Base-by-base conservation (phyloP, 2,797 vertebrate species). In the Lutjanus campechanus region DNA sequence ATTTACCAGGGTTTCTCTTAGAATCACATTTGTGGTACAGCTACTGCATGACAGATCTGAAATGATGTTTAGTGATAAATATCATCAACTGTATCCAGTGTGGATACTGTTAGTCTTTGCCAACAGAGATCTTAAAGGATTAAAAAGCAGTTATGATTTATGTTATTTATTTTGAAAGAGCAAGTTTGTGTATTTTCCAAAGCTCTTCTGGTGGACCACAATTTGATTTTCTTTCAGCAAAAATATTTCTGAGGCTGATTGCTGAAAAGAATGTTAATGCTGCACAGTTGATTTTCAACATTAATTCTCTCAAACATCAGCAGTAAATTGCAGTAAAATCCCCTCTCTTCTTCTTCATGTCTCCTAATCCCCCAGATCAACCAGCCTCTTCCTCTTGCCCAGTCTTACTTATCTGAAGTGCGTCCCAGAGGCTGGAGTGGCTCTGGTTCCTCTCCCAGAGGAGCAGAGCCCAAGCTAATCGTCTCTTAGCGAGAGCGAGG, bases 391-490 rank as follows among this genome's bases (percentile, higher is more conserved):
- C 70, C 61, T 85, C 78, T 36, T 85, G 71, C 80, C 86, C 85
- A 83, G 79, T 64, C 74, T 65, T 70, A 82, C 79, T 91, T 88
- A 91, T 89, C 86, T 88, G 78, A 86, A 86, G 83, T 81, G 88
- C 66, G 85, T 89, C 85, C 88, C 89, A 83, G 84, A 93, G 93
- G 94, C 91, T 88, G 69, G 76, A 84, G 86, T 87, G 88, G 90
- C 93, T 95, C 93, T 90, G 90, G 93, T 95, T 93, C 89, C 90
- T 90, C 90, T 94, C 92, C 91, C 93, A 77, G 87, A 85, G 87
- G 91, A 94, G 88, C 83, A 85, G 89, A 85, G 94, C 78, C 90
- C 63, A 73, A 87, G 85, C 85, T 94, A 92, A 94, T 93, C 91
- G 77, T 85, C 83, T 92, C 76, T 67, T 77, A 86, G 86, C 69